Base-by-base conservation (phyloP, 2,888 invertebrate genomes). In the Lasioglossum leucozonium region DNA sequence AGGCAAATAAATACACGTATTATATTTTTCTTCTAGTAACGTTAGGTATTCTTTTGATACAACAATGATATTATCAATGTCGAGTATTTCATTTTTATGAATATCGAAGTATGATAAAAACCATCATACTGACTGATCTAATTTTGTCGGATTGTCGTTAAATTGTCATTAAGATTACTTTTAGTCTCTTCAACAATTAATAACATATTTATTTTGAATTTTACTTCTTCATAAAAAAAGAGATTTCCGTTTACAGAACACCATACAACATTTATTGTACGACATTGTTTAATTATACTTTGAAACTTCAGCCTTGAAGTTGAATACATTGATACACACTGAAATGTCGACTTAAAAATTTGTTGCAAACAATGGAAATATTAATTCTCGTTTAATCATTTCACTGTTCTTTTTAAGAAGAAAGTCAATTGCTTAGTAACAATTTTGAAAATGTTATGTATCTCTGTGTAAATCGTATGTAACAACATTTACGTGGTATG, bases 1-100 rank as follows among this genome's bases (percentile, higher is more conserved):
- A 89, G 89, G 88, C 76, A 79, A 87, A 84, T 85, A 86, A 83
- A 85, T 85, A 77, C 81, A 89, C 76, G 58, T 78, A 87, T 77
- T 72, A 84, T 58, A 87, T 77, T 77, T 79, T 74, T 72, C n/a
- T 34, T 79, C 71, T 18, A 58, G 42, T 67, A 47, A 76, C 37
- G 34, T 67, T 34, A 26, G 47, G 47, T 62, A n/a, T 37, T 47
- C 58, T 65, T 58, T 55, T 37, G 26, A 67, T 44, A 22, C 77
- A 82, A 79, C 18, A 72, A 18, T 34, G 26, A 44, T 71, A 75
- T 26, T 62, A 62, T 74, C 55, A 58, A 82, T 18, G 40, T 44
- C 37, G n/a, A 51, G n/a, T 75, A 30, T 10, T 55, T 26, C 34
- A 10, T 75, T 44, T 51, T 44, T 42, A 58, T 44, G 51, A 51